phyloP scores from a whole-genome alignment of 2,888 invertebrate species.

The Anarsia innoxiella region DNA sequence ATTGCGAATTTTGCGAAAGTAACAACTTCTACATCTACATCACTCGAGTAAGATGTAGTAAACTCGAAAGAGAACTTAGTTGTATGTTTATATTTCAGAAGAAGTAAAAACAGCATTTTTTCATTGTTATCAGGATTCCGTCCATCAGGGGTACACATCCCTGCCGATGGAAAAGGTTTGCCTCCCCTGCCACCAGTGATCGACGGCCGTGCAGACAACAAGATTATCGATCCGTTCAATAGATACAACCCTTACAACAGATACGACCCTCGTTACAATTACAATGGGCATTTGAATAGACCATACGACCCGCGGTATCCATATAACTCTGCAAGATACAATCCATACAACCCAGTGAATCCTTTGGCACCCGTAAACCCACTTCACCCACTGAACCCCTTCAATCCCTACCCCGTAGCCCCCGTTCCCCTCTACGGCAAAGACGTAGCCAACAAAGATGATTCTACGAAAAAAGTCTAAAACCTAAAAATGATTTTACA shows the following conservation, averaged over 20 bases:
- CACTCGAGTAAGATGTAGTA: no score
- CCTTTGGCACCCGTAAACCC: no score
- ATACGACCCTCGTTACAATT: constrained; percentile 31
- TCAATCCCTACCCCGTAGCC: neutral
- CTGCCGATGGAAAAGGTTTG: constrained; percentile 73
- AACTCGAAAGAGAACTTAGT: no score
- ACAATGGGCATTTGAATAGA: constrained; percentile 14
- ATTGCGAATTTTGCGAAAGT: no score
- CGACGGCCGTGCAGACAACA: constrained; percentile 32
- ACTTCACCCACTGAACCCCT: constrained; percentile 3
- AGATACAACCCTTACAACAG: constrained; percentile 32
- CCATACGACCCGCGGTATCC: constrained; percentile 11
- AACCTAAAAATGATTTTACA: no score
- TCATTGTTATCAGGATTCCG: constrained; percentile 62
- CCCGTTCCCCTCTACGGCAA: neutral
- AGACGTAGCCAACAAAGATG: constrained; percentile 23
- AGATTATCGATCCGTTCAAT: constrained; percentile 20
- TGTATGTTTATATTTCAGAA: no score
- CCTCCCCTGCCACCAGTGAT: constrained; percentile 48
- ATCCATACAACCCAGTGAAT: no score
- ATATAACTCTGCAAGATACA: constrained; percentile 12
- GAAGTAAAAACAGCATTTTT: no score
- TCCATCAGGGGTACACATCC: constrained; percentile 79
- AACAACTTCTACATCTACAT: no score
- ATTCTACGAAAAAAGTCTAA: no score